Conservation (phyloP, 2,797 vertebrate genomes). For the Linurgus olivaceus region DNA sequence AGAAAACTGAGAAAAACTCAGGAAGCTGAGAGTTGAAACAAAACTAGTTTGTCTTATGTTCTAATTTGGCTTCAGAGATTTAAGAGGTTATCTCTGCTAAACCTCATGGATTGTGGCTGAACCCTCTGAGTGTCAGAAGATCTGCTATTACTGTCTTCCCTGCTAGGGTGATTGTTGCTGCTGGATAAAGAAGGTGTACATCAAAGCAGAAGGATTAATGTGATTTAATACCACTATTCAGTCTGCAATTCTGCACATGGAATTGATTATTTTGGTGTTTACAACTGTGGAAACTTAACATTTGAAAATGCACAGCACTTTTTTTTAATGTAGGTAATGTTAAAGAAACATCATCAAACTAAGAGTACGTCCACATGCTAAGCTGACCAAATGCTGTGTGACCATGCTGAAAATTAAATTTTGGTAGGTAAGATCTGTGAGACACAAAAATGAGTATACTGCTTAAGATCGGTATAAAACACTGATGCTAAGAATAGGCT, state of each 20-base stretch:
- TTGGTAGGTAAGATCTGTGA: not conserved
- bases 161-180: not conserved
- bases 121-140: not conserved
- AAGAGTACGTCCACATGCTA: not conserved
- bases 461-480: not conserved
- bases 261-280: not conserved
- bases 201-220: slow-evolving; percentile 1
- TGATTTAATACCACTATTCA: not conserved
- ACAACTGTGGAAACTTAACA: not conserved
- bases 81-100: slow-evolving; percentile 5
- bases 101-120: not conserved
- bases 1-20: slow-evolving; percentile 19
- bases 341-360: not conserved
- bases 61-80: not conserved
- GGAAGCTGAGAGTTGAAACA: not conserved
- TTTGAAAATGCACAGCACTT: not conserved
- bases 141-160: not conserved
- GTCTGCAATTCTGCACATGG: not conserved
- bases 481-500: not conserved
- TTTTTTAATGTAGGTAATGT: not conserved
- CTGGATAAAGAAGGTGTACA: not conserved
- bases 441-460: not conserved
- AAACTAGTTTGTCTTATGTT: not conserved
- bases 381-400: not conserved
- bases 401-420: not conserved